These are phyloP conservation scores for Pteropus alecto DNA, from an alignment of 2,113 vertebrate genomes.

Conservation along the genomic window DNA sequence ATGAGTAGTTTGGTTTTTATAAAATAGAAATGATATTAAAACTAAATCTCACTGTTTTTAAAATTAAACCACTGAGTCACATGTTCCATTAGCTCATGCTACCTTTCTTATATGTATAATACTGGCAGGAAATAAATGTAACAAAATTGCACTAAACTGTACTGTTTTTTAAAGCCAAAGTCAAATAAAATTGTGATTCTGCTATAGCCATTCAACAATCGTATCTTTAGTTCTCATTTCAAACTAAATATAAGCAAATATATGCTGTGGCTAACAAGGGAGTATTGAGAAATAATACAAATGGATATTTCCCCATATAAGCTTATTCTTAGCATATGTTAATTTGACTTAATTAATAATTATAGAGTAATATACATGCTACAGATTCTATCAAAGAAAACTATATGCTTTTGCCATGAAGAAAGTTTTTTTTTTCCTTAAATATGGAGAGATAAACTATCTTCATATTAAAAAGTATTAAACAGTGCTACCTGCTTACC, in stretches of 20 bases:
- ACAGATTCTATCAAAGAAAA: neutral
- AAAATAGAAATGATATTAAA: neutral
- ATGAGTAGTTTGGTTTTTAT: neutral
- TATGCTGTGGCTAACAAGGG: neutral
- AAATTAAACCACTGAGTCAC: neutral
- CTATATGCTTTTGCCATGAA: neutral
- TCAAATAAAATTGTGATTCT: neutral
- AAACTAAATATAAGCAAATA: neutral
- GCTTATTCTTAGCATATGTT: neutral
- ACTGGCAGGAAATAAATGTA: neutral
- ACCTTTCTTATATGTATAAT: neutral
- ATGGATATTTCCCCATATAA: neutral
- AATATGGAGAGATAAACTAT: neutral
- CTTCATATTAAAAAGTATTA: neutral
- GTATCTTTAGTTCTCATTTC: neutral
- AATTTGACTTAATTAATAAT: neutral
- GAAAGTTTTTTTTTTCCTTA: neutral
- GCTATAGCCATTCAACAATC: neutral
- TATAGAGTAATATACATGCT: neutral
- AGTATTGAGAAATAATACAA: neutral
- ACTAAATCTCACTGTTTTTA: neutral
- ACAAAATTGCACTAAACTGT: neutral
- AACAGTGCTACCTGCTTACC: neutral
- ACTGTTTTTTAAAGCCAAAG: neutral
- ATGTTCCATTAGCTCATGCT: neutral